Evolutionary conservation across 2,113 vertebrate genomes (phyloP), one percentile per base, ranked within the genome.

Genomic region (Merops nubicus): DNA sequence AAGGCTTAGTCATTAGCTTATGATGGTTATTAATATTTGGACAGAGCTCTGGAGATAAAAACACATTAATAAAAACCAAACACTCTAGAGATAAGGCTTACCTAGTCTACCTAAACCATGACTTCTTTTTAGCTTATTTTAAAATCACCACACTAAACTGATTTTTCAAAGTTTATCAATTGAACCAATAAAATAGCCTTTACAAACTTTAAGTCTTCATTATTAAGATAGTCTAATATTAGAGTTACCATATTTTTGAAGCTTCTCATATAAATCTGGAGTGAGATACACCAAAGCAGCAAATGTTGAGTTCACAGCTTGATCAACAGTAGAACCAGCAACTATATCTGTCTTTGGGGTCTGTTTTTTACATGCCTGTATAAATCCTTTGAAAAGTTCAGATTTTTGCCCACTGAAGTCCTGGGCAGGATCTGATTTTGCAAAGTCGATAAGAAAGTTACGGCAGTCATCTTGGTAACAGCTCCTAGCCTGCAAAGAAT

Each of bases 261-360:
- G 98, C 95, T 98, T 98, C 87, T 98, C 97, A 97, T 98, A 98
- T 89, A 99, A 98, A 86, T 98, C 98, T 87, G 99, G 99, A 84
- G 99, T 99, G 97, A 99, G 99, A 98, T 99, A 99, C 85, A 99
- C 98, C 99, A 99, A 99, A 96, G 98, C 98, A 60, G 99, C 99
- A 99, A 99, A 99, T 85, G 99, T 99, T 91, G 99, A 99, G 94
- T 99, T 99, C 96, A 99, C 99, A 97, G 99, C 99, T 98, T 99
- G 99, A 97, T 99, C 99, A 88, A 99, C 98, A 98, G 98, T 98
- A 79, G 98, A 98, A 94, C 99, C 99, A 69, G 98, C 94, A 80
- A 98, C 98, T 89, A 99, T 98, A 98, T 99, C 99, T 88, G 98
- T 99, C 97, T 99, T 99, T 97, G 98, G 90, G 89, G 97, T 96